These are phyloP conservation scores for Harpalus rubripes DNA, from an alignment of 2,888 invertebrate species.

Conservation along the genomic window DNA sequence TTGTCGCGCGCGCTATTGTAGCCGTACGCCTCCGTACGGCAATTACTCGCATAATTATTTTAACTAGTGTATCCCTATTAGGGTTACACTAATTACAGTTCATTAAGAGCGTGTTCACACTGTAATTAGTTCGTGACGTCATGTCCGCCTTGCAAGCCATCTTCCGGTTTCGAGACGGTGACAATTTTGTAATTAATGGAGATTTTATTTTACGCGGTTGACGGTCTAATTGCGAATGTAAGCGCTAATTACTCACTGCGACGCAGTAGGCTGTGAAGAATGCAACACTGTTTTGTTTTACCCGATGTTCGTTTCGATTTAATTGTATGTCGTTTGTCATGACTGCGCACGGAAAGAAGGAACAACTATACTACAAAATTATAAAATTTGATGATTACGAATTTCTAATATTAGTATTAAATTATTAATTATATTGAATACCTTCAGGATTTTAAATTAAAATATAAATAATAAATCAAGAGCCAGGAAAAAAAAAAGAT, in stretches of 20 bases:
- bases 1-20: slow-evolving; percentile 28
- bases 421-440: no score
- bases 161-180: slow-evolving; percentile 74
- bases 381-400: no score
- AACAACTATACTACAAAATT: no score
- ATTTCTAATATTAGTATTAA: no score
- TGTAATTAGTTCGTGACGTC: slow-evolving; percentile 61
- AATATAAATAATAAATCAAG: no score
- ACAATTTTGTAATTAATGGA: slow-evolving; percentile 60
- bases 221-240: slow-evolving; percentile 48
- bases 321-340: not conserved
- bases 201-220: slow-evolving; percentile 49
- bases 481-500: no score
- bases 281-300: slow-evolving; percentile 20
- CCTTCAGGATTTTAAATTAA: no score
- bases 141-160: slow-evolving; percentile 69
- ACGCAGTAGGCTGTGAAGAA: slow-evolving; percentile 26
- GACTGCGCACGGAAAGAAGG: not conserved
- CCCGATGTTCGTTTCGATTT: slow-evolving; percentile 6
- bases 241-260: slow-evolving; percentile 28
- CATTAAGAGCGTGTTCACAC: slow-evolving; percentile 74
- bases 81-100: slow-evolving; percentile 78
- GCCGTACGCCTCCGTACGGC: slow-evolving; percentile 38
- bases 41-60: slow-evolving; percentile 76
- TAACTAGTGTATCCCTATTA: slow-evolving; percentile 77